phyloP scores from a whole-genome alignment of 2,113 vertebrate species.

The Oreochromis niloticus region DNA sequence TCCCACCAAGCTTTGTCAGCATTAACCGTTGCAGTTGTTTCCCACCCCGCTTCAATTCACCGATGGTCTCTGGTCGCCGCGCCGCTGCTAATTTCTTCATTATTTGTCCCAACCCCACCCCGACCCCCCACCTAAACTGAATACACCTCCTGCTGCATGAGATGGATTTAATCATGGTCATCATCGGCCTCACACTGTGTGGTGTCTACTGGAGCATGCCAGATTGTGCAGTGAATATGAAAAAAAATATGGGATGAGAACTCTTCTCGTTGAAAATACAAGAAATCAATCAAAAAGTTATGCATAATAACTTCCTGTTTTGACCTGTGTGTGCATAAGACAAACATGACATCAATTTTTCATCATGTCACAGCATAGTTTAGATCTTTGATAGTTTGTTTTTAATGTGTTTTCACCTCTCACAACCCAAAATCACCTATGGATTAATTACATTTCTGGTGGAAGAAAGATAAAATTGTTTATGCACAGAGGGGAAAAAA shows the following conservation, averaged over 20 bases:
- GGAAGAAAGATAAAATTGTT: not conserved
- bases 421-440: not conserved
- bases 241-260: not conserved
- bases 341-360: not conserved
- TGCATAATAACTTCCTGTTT: not conserved
- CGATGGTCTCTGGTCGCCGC: not conserved
- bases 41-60: not conserved
- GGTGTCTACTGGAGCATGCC: not conserved
- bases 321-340: not conserved
- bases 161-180: not conserved
- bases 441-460: accelerated
- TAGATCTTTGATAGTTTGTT: not conserved
- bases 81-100: not conserved
- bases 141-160: not conserved
- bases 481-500: too few relatives aligned
- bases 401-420: not conserved
- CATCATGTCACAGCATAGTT: not conserved
- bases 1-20: not conserved
- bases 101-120: not conserved
- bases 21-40: not conserved
- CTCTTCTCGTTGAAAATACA: not conserved
- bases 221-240: not conserved
- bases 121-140: not conserved
- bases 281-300: not conserved
- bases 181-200: not conserved